A percentile compares a stretch with the other conserved stretches of the same genome.
phyloP scores from a whole-genome alignment of 2,888 invertebrate species.

The Strigamia crassipes region DNA sequence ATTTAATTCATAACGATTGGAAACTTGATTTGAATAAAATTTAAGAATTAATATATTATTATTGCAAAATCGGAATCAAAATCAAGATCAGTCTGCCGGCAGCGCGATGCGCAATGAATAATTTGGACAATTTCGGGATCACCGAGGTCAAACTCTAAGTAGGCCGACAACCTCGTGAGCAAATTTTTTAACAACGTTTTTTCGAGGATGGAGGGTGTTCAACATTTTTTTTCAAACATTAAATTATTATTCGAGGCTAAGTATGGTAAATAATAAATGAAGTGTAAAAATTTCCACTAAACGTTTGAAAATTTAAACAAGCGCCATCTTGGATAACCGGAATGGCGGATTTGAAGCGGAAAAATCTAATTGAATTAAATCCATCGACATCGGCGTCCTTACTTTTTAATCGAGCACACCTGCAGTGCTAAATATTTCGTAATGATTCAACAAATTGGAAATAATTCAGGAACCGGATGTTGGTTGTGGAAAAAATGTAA shows the following conservation, averaged over 20 bases:
- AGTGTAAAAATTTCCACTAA: neutral
- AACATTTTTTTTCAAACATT: neutral
- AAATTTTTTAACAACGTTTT: neutral
- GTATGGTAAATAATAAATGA: neutral
- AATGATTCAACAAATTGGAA: conserved; percentile 14
- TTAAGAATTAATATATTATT: no score
- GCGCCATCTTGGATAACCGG: neutral
- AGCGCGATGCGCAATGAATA: neutral
- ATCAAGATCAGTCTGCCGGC: neutral
- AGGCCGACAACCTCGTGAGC: conserved; percentile 38
- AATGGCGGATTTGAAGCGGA: no score
- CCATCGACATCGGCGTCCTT: no score
- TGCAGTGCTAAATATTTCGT: neutral
- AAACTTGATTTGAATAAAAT: no score
- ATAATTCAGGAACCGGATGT: conserved; percentile 40
- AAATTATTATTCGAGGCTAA: neutral
- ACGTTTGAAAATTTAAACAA: neutral
- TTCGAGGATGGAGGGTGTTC: neutral
- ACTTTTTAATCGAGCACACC: no score
- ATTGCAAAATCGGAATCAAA: neutral
- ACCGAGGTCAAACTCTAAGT: conserved; percentile 14
- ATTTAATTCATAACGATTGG: no score
- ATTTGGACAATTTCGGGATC: conserved; percentile 25
- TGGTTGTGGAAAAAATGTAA: neutral
- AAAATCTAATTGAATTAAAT: no score